These are phyloP conservation scores for Tipula confusa DNA, from an alignment of 2,888 invertebrate species.

Conservation along the genomic window DNA sequence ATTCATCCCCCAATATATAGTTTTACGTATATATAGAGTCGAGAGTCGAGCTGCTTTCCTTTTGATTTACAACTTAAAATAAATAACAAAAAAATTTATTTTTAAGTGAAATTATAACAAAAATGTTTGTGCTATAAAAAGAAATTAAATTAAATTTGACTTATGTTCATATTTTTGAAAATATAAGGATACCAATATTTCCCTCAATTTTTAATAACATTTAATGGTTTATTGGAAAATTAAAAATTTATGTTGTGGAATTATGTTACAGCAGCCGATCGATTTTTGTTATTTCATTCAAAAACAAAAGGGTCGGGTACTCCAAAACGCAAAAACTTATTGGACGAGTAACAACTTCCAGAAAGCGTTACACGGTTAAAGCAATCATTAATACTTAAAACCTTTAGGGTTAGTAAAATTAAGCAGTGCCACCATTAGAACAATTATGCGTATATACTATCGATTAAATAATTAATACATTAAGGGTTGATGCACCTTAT, in stretches of 20 bases:
- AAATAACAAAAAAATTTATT: constrained; percentile 3
- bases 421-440: too few relatives aligned
- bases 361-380: too few relatives aligned
- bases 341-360: too few relatives aligned
- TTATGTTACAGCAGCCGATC: background rate
- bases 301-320: too few relatives aligned
- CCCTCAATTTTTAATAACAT: background rate
- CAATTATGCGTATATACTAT: too few relatives aligned
- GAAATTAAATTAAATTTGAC: constrained; percentile 20
- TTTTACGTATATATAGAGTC: background rate
- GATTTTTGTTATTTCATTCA: too few relatives aligned
- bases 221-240: background rate
- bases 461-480: too few relatives aligned
- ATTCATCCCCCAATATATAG: background rate
- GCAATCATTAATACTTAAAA: too few relatives aligned
- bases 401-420: too few relatives aligned
- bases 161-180: background rate
- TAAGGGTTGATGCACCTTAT: too few relatives aligned
- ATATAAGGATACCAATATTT: background rate
- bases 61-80: constrained; percentile 12
- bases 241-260: background rate
- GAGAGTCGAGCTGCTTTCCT: constrained; percentile 25
- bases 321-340: too few relatives aligned
- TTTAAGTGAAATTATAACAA: constrained; percentile 25
- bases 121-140: constrained; percentile 20